Evolutionary conservation across 1,140 invertebrate species (phyloP).

Genomic region (Mizuhopecten yessoensis): DNA sequence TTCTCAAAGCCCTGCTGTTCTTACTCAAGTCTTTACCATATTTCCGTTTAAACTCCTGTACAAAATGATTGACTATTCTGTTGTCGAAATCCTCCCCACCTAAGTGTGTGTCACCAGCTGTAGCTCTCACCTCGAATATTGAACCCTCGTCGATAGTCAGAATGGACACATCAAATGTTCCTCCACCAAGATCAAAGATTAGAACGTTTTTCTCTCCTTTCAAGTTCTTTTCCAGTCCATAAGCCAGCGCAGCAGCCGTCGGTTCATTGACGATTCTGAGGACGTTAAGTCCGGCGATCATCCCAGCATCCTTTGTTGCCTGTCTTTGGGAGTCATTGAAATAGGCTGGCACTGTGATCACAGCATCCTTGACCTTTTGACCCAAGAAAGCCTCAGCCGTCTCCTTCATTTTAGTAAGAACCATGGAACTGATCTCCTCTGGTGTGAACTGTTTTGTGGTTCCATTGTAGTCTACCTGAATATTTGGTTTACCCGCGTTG

Average conservation of each 20-base stretch:
- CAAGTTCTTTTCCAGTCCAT: slow-evolving; percentile 84
- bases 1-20: slow-evolving; percentile 94
- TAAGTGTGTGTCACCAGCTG: slow-evolving; percentile 97
- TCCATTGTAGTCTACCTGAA: slow-evolving; percentile 92
- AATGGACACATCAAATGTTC: slow-evolving; percentile 97
- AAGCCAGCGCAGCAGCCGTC: slow-evolving; percentile 84
- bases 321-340: slow-evolving; percentile 82
- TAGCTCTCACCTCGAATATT: slow-evolving; percentile 97
- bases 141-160: no score
- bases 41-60: slow-evolving; percentile 98
- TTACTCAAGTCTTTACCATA: slow-evolving; percentile 95
- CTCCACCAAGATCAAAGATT: no score
- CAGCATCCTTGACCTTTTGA: slow-evolving; percentile 78
- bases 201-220: slow-evolving; percentile 87
- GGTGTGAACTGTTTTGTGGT: slow-evolving; percentile 94
- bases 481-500: slow-evolving; percentile 86
- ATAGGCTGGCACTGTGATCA: slow-evolving; percentile 83
- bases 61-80: no score
- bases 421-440: no score
- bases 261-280: slow-evolving; percentile 83
- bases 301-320: slow-evolving; percentile 83
- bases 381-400: slow-evolving; percentile 96
- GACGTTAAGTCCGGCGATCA: slow-evolving; percentile 85
- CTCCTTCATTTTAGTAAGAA: no score
- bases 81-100: no score